Conservation (phyloP, 1,140 invertebrate genomes). For the Acyrthosiphon pisum region DNA sequence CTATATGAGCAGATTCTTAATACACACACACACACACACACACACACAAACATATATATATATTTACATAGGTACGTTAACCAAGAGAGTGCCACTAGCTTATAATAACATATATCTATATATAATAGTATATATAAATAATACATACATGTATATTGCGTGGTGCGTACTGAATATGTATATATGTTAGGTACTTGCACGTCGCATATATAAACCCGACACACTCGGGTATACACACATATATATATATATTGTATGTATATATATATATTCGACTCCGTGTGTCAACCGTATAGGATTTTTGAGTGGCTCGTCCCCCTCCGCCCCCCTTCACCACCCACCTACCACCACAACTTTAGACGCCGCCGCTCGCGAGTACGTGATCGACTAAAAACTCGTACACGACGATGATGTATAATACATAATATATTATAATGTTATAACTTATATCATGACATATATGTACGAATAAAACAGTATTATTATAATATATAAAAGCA, state of each 20-base stretch:
- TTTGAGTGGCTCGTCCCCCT: not conserved
- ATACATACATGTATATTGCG: not conserved
- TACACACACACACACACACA: not conserved
- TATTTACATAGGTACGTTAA: not conserved
- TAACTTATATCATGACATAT: no score
- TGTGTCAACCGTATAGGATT: constrained; percentile 31
- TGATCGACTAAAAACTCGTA: constrained; percentile 29
- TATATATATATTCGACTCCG: not conserved
- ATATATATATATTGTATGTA: not conserved
- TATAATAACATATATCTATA: not conserved
- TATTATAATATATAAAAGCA: not conserved
- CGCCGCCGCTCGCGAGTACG: not conserved
- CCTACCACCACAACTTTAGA: not conserved
- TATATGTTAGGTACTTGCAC: not conserved
- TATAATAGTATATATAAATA: not conserved
- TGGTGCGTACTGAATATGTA: not conserved
- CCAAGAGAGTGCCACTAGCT: not conserved
- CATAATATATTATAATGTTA: not conserved
- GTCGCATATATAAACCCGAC: constrained; percentile 18
- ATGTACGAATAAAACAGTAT: not conserved
- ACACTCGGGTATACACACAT: not conserved
- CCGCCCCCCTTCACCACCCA: not conserved
- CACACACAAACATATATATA: not conserved
- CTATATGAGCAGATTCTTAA: not conserved
- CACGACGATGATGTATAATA: not conserved